These are phyloP conservation scores for Nycteola revayana DNA, from an alignment of 2,888 invertebrate genomes.

Conservation along the genomic window DNA sequence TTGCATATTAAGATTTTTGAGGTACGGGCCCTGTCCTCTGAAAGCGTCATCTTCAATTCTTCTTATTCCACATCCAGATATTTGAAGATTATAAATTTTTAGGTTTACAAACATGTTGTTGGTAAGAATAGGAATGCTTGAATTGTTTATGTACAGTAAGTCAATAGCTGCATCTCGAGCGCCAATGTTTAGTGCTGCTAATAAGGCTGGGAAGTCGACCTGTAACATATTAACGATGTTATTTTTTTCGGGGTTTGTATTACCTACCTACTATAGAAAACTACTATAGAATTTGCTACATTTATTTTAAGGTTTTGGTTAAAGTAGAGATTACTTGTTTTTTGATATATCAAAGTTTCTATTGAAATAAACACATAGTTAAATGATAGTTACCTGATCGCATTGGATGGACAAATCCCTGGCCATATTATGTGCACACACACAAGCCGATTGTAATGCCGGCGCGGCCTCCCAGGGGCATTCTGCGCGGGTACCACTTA, in stretches of 20 bases:
- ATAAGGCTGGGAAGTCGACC: constrained; percentile 89
- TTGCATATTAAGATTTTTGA: constrained; percentile 92
- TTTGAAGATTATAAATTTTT: constrained; percentile 90
- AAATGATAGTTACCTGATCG: constrained; percentile 83
- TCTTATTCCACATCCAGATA: constrained; percentile 90
- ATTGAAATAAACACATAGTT: no score
- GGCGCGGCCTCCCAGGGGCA: constrained; percentile 93
- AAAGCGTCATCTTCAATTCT: constrained; percentile 88
- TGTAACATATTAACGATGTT: constrained; percentile 38
- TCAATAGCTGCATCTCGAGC: constrained; percentile 87
- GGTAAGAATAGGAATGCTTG: constrained; percentile 86
- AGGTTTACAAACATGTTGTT: constrained; percentile 87
- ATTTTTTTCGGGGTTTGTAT: constrained; percentile 2
- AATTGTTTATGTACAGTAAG: constrained; percentile 94
- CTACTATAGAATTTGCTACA: no score
- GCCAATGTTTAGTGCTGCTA: constrained; percentile 87
- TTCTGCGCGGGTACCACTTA: constrained; percentile 75
- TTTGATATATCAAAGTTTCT: no score
- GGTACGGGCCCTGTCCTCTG: constrained; percentile 89
- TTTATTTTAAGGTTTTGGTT: no score
- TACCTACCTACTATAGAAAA: no score
- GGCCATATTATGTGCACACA: constrained; percentile 93
- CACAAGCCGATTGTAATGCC: constrained; percentile 90
- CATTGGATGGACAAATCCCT: constrained; percentile 94
- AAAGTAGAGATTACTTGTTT: no score